Conservation (phyloP, 2,113 vertebrate genomes). For the Menura novaehollandiae region DNA sequence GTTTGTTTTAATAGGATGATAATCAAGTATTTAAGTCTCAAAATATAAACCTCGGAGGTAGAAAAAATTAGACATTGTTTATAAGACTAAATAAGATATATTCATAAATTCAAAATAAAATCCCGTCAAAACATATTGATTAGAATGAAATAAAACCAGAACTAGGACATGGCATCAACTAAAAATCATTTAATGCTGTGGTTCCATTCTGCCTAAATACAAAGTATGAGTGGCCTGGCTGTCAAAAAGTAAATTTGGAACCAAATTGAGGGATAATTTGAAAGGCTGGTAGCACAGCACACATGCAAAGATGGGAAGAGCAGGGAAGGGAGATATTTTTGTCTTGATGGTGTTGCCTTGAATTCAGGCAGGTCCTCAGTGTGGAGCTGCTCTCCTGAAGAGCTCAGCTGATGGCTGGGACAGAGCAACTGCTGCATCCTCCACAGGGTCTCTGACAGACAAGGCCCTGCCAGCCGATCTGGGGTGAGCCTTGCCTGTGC, state of each 20-base stretch:
- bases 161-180: neutral
- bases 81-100: neutral
- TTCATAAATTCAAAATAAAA: neutral
- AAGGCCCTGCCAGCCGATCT: too few species aligned
- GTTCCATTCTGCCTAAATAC: neutral
- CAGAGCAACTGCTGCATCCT: neutral
- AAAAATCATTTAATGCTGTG: neutral
- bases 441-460: accelerated
- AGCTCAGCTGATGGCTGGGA: neutral
- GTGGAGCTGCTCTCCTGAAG: accelerated
- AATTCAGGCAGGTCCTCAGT: neutral
- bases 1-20: neutral
- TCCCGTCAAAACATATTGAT: neutral
- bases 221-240: neutral
- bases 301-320: accelerated
- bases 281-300: neutral
- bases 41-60: neutral
- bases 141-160: neutral
- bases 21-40: neutral
- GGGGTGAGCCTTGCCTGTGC: neutral
- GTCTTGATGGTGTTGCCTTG: neutral
- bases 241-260: neutral
- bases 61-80: neutral
- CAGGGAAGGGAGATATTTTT: neutral
- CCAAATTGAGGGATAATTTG: neutral